Evolutionary conservation across 2,888 invertebrate genomes (phyloP).

Genomic region (Eremobia ochroleuca): DNA sequence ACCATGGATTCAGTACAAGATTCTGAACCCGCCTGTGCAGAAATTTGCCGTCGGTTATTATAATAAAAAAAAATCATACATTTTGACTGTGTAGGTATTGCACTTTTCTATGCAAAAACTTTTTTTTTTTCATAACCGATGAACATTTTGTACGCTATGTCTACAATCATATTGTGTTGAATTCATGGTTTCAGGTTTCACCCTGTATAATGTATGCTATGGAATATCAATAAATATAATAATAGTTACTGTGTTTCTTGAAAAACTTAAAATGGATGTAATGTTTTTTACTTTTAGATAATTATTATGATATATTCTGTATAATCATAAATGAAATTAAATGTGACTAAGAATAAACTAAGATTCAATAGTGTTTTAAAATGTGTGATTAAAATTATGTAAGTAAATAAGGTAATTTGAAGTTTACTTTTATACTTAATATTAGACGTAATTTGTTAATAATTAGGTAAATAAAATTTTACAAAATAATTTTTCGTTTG

Average conservation of each 20-base stretch:
- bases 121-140: not conserved
- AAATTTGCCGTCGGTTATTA: no score
- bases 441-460: conserved; percentile 23
- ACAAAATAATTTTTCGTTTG: conserved; percentile 1
- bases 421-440: not conserved
- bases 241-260: not conserved
- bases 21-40: no score
- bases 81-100: no score
- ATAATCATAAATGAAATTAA: not conserved
- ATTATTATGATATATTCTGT: not conserved
- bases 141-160: no score
- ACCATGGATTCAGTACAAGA: no score
- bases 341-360: not conserved
- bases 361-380: not conserved
- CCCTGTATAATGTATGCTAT: not conserved
- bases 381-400: conserved; percentile 14
- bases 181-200: not conserved
- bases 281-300: not conserved
- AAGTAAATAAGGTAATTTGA: conserved; percentile 18
- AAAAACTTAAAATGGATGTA: not conserved
- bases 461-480: conserved; percentile 7
- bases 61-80: no score
- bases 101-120: not conserved
- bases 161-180: not conserved
- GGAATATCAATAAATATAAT: not conserved